Evolutionary conservation across 2,797 vertebrate genomes (phyloP).

Genomic region (Acanthiza pusilla): DNA sequence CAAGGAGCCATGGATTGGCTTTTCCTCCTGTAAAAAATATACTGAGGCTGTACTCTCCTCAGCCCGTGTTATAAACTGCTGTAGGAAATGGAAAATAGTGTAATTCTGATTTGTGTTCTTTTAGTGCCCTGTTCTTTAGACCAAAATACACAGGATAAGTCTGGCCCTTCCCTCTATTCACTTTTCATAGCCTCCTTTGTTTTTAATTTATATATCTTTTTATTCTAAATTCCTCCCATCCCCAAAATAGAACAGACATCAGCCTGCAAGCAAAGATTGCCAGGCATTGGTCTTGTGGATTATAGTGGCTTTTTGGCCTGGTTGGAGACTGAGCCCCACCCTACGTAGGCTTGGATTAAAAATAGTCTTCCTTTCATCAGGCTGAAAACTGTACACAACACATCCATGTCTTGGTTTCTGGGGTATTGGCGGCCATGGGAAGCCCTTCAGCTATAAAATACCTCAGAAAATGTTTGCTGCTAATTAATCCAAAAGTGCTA

Average conservation of each 20-base stretch:
- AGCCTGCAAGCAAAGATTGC: conserved; percentile 69
- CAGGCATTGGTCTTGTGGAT: conserved; percentile 69
- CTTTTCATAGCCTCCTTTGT: conserved; percentile 58
- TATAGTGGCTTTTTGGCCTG: conserved; percentile 71
- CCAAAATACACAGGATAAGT: conserved; percentile 42
- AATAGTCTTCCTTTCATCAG: conserved; percentile 68
- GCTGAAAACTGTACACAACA: conserved; percentile 27
- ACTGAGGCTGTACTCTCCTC: not conserved
- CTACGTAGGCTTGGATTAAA: conserved; percentile 66
- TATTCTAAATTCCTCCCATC: conserved; percentile 58
- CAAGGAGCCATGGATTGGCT: not conserved
- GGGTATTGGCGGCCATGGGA: not conserved
- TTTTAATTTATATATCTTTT: conserved; percentile 69
- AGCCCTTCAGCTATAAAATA: conserved; percentile 11
- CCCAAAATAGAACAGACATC: conserved; percentile 72
- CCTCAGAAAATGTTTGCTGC: not conserved
- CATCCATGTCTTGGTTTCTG: not conserved
- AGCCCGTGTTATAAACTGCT: not conserved
- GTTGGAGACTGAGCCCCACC: conserved; percentile 69
- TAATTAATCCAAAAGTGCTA: not conserved
- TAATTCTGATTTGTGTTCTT: not conserved
- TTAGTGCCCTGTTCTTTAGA: not conserved
- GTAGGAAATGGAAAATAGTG: conserved; percentile 18
- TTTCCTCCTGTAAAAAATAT: not conserved
- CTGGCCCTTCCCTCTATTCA: conserved; percentile 54